Evolutionary conservation across 1,140 invertebrate species (phyloP).

Genomic region (Acyrthosiphon pisum): DNA sequence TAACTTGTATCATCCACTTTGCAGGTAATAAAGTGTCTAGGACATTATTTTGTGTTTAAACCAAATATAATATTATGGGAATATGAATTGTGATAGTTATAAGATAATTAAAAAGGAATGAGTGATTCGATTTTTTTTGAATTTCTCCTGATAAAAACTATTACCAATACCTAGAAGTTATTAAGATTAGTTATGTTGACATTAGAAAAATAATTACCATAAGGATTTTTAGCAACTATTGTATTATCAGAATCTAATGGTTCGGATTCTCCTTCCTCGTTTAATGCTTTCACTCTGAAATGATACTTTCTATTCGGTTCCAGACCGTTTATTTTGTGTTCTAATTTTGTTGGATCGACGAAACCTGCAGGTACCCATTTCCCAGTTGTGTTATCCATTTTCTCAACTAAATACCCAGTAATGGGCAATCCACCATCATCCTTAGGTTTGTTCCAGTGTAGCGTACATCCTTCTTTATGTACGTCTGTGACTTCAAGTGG

Average conservation of each 20-base stretch:
- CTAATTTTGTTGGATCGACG: constrained; percentile 85
- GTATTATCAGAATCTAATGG: constrained; percentile 86
- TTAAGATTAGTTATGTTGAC: not conserved
- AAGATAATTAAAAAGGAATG: not conserved
- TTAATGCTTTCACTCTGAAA: constrained; percentile 93
- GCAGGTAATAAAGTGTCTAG: not conserved
- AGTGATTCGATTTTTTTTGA: not conserved
- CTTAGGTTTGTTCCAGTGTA: constrained; percentile 94
- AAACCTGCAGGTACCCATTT: constrained; percentile 88
- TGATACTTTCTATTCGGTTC: constrained; percentile 93
- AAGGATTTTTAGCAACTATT: constrained; percentile 95
- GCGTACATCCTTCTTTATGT: constrained; percentile 92
- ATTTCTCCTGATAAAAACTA: not conserved
- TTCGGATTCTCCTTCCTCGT: constrained; percentile 95
- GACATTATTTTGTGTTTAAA: not conserved
- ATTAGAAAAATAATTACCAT: constrained; percentile 68
- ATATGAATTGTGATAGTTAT: not conserved
- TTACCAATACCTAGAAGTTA: not conserved
- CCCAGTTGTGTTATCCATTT: constrained; percentile 86
- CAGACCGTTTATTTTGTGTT: constrained; percentile 85
- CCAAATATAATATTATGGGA: not conserved
- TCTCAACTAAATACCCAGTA: constrained; percentile 89
- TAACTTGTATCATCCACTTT: not conserved
- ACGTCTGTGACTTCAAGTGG: constrained; percentile 91
- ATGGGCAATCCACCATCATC: constrained; percentile 95